phyloP scores from a whole-genome alignment of 2,113 vertebrate genomes.

The Casuarius casuarius region DNA sequence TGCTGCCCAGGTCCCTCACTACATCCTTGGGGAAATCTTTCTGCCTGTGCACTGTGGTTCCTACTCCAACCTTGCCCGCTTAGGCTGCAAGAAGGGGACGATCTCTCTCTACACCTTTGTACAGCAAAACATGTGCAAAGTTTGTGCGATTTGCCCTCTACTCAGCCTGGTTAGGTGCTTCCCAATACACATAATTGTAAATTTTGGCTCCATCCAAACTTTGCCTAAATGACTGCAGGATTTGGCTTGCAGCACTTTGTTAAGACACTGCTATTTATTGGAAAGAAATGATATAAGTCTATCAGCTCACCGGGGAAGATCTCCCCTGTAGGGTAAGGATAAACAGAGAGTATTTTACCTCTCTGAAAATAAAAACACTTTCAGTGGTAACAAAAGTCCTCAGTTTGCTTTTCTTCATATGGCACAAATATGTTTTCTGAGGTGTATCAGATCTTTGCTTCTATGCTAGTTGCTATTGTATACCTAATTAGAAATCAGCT shows the following conservation, averaged over 20 bases:
- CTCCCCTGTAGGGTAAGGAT: neutral
- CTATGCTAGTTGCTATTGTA: constrained; percentile 2
- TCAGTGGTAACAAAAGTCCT: neutral
- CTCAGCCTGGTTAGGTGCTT: neutral
- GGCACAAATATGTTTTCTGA: neutral
- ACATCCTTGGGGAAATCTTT: neutral
- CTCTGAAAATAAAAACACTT: neutral
- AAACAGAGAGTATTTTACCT: neutral
- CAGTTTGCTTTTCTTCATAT: neutral
- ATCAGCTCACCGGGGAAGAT: neutral
- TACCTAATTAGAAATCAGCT: constrained; percentile 32
- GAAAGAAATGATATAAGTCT: neutral
- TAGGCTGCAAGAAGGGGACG: neutral
- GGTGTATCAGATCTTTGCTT: constrained; percentile 8
- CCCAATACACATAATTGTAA: neutral
- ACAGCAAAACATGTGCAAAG: neutral
- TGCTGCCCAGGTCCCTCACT: neutral
- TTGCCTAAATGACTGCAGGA: neutral
- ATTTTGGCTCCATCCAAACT: neutral
- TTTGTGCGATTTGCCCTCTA: neutral
- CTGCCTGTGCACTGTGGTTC: neutral
- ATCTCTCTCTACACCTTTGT: too few species aligned
- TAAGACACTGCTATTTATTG: neutral
- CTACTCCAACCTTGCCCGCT: neutral
- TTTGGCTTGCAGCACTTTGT: neutral